A percentile compares a stretch with the other conserved stretches of the same genome.
Evolutionary conservation across 2,888 invertebrate genomes (phyloP).

Genomic region (Hirtodrosophila cameraria): DNA sequence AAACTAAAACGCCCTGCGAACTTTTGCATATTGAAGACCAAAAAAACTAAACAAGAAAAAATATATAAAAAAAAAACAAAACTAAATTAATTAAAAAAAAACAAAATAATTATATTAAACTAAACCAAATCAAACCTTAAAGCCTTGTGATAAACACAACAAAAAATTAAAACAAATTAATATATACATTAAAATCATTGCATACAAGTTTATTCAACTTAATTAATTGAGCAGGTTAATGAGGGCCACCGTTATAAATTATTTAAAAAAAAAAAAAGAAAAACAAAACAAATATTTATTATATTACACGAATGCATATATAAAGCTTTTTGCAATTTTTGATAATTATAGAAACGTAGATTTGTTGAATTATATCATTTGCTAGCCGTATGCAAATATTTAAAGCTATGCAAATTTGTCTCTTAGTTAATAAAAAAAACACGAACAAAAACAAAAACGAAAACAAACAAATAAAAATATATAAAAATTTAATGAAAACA

Average conservation of each 20-base stretch:
- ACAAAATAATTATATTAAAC: constrained; percentile 28
- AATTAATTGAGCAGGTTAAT: constrained; percentile 69
- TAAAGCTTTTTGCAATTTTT: constrained; percentile 58
- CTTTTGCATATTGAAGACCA: constrained; percentile 46
- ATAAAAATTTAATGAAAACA: constrained; percentile 19
- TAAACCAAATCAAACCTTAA: constrained; percentile 50
- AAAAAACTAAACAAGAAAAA: constrained; percentile 29
- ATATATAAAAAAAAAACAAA: constrained; percentile 19
- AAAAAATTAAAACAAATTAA: constrained; percentile 18
- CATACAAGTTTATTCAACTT: constrained; percentile 59
- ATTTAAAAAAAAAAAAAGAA: constrained; percentile 36
- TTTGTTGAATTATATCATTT: constrained; percentile 35
- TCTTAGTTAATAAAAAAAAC: constrained; percentile 16
- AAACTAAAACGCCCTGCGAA: constrained; percentile 30
- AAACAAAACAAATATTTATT: constrained; percentile 35
- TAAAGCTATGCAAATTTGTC: constrained; percentile 19
- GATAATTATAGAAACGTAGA: constrained; percentile 33
- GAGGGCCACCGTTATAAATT: constrained; percentile 71
- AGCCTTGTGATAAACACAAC: constrained; percentile 69
- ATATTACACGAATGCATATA: constrained; percentile 43
- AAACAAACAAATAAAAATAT: constrained; percentile 1
- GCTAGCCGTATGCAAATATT: constrained; percentile 27
- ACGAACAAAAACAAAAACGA: not conserved
- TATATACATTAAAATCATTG: constrained; percentile 47
- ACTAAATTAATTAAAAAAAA: constrained; percentile 18